Evolutionary conservation across 2,888 invertebrate species (phyloP).

Genomic region (Netelia inedita): DNA sequence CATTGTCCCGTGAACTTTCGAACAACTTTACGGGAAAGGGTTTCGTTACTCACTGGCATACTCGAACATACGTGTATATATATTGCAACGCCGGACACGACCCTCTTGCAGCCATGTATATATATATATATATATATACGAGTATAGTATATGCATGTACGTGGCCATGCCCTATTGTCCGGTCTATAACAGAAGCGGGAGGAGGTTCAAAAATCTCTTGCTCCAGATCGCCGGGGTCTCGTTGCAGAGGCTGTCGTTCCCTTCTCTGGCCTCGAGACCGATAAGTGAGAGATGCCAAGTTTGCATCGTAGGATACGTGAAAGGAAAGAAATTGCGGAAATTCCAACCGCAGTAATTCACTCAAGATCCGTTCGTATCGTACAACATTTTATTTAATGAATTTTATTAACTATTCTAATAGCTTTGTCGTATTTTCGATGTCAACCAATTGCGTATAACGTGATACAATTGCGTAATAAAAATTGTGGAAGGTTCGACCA

Average conservation of each 20-base stretch:
- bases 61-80: conserved; percentile 38
- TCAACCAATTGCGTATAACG: too few relatives aligned
- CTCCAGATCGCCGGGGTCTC: conserved; percentile 35
- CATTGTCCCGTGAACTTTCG: conserved; percentile 84
- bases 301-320: neutral
- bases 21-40: conserved; percentile 82
- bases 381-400: too few relatives aligned
- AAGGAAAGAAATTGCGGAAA: neutral
- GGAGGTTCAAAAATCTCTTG: conserved; percentile 40
- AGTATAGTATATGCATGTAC: neutral
- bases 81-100: conserved; percentile 47
- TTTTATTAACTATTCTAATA: too few relatives aligned
- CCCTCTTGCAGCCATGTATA: conserved; percentile 27
- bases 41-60: conserved; percentile 60
- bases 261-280: neutral
- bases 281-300: conserved; percentile 14
- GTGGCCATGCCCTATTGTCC: conserved; percentile 52
- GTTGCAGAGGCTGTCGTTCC: conserved; percentile 11
- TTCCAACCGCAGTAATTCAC: neutral
- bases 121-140: neutral
- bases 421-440: too few relatives aligned
- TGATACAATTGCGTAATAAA: too few relatives aligned
- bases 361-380: too few relatives aligned
- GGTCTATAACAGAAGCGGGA: conserved; percentile 22
- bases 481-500: too few relatives aligned